Evolutionary conservation across 1,140 invertebrate genomes (phyloP).

Genomic region (Aporrectodea caliginosa): DNA sequence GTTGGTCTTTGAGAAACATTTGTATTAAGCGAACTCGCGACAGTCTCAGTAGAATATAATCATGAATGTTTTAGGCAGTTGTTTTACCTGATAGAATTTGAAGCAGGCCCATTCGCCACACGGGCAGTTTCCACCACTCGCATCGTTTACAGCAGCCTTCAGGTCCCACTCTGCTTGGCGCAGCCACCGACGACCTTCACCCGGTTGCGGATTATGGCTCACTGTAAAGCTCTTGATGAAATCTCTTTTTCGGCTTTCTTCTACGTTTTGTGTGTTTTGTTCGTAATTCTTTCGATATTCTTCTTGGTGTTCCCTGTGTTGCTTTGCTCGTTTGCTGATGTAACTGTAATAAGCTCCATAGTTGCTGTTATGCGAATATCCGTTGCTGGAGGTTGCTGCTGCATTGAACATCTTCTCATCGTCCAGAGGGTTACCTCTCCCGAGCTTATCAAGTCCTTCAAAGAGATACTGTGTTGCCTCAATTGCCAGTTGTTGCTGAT

Average conservation of each 20-base stretch:
- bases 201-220: not conserved
- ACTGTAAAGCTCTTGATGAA: not conserved
- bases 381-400: not conserved
- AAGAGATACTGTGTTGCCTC: conserved; percentile 39
- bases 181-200: conserved; percentile 15
- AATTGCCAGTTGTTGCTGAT: conserved; percentile 38
- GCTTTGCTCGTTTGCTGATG: not conserved
- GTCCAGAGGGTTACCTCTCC: not conserved
- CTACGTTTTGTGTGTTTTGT: not conserved
- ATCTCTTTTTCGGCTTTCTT: not conserved
- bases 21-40: too few relatives aligned
- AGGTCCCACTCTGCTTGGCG: conserved; percentile 3
- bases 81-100: conserved; percentile 16
- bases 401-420: not conserved
- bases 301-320: not conserved
- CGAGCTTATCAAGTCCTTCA: conserved; percentile 29
- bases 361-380: not conserved
- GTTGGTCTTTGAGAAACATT: too few relatives aligned
- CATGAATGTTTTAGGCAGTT: too few relatives aligned
- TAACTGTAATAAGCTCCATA: not conserved
- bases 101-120: conserved; percentile 10
- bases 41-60: too few relatives aligned
- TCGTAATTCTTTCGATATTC: not conserved
- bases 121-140: not conserved
- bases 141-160: conserved; percentile 8